Evolutionary conservation across 1,140 invertebrate genomes (phyloP), one percentile per base, ranked within the genome.

Genomic region (Diprion similis): DNA sequence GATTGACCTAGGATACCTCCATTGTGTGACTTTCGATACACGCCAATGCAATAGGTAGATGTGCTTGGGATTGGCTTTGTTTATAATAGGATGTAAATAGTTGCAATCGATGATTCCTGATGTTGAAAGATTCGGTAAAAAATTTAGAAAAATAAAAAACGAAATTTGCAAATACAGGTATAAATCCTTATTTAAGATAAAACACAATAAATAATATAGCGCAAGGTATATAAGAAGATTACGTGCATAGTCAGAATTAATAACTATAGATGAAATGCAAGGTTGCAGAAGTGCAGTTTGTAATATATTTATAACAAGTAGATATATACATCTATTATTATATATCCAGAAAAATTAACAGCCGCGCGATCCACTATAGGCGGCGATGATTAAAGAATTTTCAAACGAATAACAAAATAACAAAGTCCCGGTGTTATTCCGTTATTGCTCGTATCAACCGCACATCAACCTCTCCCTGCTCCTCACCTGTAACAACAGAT

Each of bases 401-500:
- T 17, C 11, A 59, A 59, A 59, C 51, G 51, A 59, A 59, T 59
- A 59, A 59, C 51, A 59, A 59, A 59, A 59, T 59, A 59, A 59
- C 51, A 59, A 59, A 59, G 51, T 59, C 51, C 11, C 51, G 51
- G 51, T 59, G 51, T 59, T 59, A 59, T 59, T 59, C 51, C 51
- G 51, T 59, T 59, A 59, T 59, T 59, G 11, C n/a, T 59, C 51
- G n/a, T 17, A 17, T 59, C n/a, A 4, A 59, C 11, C 51, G 51
- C 11, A 9, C 51, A 59, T 59, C 51, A 59, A 59, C 51, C 51
- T 59, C 51, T 59, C 51, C 51, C 51, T 59, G 3, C 51, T 15
- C n/a, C 51, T 17, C 51, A 59, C 24, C 24, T 6, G n/a, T n/a
- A n/a, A n/a, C n/a, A n/a, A n/a, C n/a, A n/a, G n/a, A n/a, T n/a